These are phyloP conservation scores for Chrysomallon squamiferum DNA, from an alignment of 1,140 invertebrate genomes.

Conservation along the genomic window DNA sequence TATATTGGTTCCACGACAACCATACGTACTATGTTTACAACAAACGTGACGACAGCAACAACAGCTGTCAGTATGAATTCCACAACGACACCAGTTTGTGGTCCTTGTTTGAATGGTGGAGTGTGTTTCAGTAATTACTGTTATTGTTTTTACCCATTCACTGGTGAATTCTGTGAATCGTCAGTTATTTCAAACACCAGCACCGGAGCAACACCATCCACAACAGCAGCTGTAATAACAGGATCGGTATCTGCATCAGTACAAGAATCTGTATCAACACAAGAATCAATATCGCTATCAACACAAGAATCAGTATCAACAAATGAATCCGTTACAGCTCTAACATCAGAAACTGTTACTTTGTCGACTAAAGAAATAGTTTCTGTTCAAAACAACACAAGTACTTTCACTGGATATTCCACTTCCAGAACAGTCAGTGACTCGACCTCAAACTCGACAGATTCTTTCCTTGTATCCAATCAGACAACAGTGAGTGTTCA, in stretches of 20 bases:
- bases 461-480: too few relatives aligned
- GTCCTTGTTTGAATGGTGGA: slow-evolving; percentile 72
- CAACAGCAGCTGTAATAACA: background rate
- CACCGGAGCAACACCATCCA: too few relatives aligned
- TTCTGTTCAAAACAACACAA: too few relatives aligned
- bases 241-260: background rate
- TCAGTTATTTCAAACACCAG: slow-evolving; percentile 1
- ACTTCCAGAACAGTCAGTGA: too few relatives aligned
- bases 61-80: slow-evolving; percentile 2
- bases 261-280: background rate
- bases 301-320: background rate
- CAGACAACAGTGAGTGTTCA: too few relatives aligned
- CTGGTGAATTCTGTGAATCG: slow-evolving; percentile 31
- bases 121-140: slow-evolving; percentile 73
- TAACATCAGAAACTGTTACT: too few relatives aligned
- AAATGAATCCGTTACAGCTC: too few relatives aligned
- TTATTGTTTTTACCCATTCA: slow-evolving; percentile 69
- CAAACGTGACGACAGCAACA: background rate
- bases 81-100: background rate
- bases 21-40: background rate
- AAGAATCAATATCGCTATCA: background rate
- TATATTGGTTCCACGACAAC: slow-evolving; percentile 1
- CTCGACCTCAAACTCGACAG: too few relatives aligned
- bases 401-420: too few relatives aligned
- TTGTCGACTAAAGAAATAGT: too few relatives aligned